Percentiles rank a stretch among this genome's conserved stretches.
Evolutionary conservation across 35 echinoderm and acorn worm species (phyloP).

Genomic region (Nesometra sesokonis): DNA sequence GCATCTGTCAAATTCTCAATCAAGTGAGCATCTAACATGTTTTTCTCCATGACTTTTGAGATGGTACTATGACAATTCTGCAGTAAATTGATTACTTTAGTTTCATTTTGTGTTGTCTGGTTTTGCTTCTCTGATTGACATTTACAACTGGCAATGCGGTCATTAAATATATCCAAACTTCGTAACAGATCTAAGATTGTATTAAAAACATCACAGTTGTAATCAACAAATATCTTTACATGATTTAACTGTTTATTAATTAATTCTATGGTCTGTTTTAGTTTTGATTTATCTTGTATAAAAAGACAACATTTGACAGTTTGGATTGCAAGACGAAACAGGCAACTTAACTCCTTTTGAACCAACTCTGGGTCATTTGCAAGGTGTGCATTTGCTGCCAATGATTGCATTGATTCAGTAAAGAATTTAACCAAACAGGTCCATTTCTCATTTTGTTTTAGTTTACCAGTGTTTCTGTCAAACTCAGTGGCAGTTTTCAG

Average conservation of each 20-base stretch:
- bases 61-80: background rate
- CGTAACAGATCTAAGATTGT: constrained; percentile 15
- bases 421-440: constrained; percentile 25
- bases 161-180: background rate
- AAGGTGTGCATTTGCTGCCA: background rate
- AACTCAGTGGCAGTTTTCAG: constrained; percentile 44
- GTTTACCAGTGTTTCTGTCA: constrained; percentile 38
- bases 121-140: background rate
- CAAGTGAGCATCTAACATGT: background rate
- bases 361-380: background rate
- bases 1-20: constrained; percentile 36
- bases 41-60: constrained; percentile 48
- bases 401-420: background rate
- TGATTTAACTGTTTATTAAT: background rate
- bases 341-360: constrained; percentile 21
- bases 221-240: background rate
- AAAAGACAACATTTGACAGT: constrained; percentile 35
- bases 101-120: background rate
- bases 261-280: background rate
- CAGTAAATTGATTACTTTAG: background rate
- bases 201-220: constrained; percentile 8
- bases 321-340: constrained; percentile 55
- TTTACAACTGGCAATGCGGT: background rate
- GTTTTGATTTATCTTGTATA: background rate
- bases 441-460: background rate